phyloP scores from a whole-genome alignment of 2,113 vertebrate genomes.

The Corythornis cristatus region DNA sequence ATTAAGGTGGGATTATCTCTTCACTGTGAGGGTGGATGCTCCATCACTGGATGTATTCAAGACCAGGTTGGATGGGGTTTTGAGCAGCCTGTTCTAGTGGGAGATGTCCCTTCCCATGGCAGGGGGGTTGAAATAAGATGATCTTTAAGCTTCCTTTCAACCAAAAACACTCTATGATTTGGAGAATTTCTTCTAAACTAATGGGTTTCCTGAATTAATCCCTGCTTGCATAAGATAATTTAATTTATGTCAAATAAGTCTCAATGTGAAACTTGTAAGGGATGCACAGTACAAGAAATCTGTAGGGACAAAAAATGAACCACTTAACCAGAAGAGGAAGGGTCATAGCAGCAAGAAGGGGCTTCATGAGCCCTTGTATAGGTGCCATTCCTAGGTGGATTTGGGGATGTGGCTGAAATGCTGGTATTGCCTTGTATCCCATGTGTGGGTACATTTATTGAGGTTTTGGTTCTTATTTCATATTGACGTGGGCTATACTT shows the following conservation, averaged over 20 bases:
- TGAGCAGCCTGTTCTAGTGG: no score
- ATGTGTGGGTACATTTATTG: background rate
- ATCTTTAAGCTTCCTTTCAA: no score
- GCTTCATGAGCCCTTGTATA: background rate
- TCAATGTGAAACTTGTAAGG: background rate
- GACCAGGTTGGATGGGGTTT: no score
- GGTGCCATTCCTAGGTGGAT: background rate
- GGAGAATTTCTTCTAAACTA: background rate
- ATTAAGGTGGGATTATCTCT: rapidly evolving
- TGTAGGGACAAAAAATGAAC: background rate
- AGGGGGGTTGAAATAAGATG: no score
- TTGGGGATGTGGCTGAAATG: background rate
- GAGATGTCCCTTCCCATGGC: no score
- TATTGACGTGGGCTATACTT: background rate
- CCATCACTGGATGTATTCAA: no score
- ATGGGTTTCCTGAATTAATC: background rate
- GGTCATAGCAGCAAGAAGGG: background rate
- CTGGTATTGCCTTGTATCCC: background rate
- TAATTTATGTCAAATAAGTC: background rate
- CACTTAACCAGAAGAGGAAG: background rate
- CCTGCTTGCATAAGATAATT: background rate
- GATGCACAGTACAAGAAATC: background rate
- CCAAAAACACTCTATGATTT: background rate
- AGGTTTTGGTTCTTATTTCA: background rate
- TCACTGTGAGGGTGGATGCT: no score